phyloP scores from a whole-genome alignment of 2,888 invertebrate species.

The Acronicta alni region DNA sequence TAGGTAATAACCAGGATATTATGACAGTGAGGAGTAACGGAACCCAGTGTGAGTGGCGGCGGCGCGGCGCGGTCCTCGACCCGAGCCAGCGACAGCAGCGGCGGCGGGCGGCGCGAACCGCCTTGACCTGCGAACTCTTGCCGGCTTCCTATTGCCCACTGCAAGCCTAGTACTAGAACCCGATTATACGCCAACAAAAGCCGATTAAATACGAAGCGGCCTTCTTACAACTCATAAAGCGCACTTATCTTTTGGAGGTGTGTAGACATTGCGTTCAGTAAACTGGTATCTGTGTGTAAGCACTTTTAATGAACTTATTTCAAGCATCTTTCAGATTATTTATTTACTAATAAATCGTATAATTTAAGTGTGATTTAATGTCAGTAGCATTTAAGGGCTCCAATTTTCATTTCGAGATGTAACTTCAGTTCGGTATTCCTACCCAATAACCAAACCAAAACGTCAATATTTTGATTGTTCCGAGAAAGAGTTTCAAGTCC shows the following conservation, averaged over 20 bases:
- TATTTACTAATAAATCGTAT: constrained; percentile 13
- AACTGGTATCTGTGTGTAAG: constrained; percentile 10
- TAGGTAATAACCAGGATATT: constrained; percentile 55
- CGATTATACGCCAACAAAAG: constrained; percentile 54
- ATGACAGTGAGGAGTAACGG: constrained; percentile 77
- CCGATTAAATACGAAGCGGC: constrained; percentile 48
- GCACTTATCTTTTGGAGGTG: constrained; percentile 14
- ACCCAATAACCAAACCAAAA: constrained; percentile 18
- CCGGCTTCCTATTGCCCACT: constrained; percentile 73
- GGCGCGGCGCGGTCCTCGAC: constrained; percentile 79
- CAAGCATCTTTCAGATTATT: constrained; percentile 24
- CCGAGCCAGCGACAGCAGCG: constrained; percentile 61
- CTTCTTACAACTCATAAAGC: constrained; percentile 23
- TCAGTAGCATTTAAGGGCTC: too few species aligned
- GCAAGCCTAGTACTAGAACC: constrained; percentile 70
- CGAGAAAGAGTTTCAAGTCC: constrained; percentile 24
- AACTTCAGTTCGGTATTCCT: too few species aligned
- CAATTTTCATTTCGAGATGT: too few species aligned
- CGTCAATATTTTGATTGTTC: constrained; percentile 30
- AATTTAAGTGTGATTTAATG: constrained; percentile 8
- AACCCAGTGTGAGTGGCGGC: constrained; percentile 74
- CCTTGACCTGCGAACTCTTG: constrained; percentile 81
- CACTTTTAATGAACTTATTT: constrained; percentile 25
- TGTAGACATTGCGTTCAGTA: constrained; percentile 21
- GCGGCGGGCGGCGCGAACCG: constrained; percentile 68